phyloP scores from a whole-genome alignment of 92 coral and sea anemone species.

The Nematostella vectensis region DNA sequence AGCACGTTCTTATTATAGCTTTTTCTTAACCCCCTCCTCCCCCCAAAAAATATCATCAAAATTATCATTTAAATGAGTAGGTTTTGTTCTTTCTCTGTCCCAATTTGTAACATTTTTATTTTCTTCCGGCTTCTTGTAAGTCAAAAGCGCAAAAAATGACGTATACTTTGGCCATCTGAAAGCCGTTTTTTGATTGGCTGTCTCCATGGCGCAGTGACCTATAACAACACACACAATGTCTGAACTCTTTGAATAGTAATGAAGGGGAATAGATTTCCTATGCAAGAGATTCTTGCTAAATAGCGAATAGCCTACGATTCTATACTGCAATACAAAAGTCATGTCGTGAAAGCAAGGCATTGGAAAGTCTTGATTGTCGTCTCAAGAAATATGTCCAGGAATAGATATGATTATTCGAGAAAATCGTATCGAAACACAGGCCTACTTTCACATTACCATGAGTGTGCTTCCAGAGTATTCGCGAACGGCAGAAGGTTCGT shows the following conservation, averaged over 20 bases:
- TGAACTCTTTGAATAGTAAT: conserved; percentile 1
- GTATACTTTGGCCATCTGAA: too few species aligned
- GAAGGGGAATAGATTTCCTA: not conserved
- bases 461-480: conserved; percentile 50
- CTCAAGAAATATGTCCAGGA: conserved; percentile 9
- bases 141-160: too few species aligned
- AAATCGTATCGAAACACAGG: conserved; percentile 33
- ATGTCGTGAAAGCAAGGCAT: not conserved
- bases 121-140: too few species aligned
- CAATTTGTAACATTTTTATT: too few species aligned
- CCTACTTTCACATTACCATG: conserved; percentile 64
- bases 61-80: too few species aligned
- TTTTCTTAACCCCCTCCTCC: too few species aligned
- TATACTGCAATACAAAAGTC: not conserved
- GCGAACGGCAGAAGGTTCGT: conserved; percentile 66
- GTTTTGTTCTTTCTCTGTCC: too few species aligned
- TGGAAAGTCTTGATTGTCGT: conserved; percentile 3
- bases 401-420: not conserved
- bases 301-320: not conserved
- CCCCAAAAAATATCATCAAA: too few species aligned
- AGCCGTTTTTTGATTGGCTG: conserved; percentile 51
- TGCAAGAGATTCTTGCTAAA: not conserved
- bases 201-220: conserved; percentile 52
- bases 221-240: conserved; percentile 1
- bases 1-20: too few species aligned